phyloP scores from a whole-genome alignment of 2,797 vertebrate species.

The Rhynchotus rufescens region DNA sequence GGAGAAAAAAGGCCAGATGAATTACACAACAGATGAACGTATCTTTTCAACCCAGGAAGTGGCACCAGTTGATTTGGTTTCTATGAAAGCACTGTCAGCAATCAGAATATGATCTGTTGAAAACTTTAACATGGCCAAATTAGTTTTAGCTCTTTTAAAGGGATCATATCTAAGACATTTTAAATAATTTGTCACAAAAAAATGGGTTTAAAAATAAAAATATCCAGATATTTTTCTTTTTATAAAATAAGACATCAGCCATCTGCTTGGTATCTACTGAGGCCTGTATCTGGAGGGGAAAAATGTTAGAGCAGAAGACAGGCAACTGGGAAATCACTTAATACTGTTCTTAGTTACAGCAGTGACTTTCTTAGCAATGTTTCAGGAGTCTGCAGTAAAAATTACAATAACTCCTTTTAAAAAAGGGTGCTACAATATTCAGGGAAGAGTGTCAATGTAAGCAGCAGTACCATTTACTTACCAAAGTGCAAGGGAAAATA shows the following conservation, averaged over 20 bases:
- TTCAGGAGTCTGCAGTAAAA: not conserved
- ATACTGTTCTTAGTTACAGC: not conserved
- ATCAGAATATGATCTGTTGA: slow-evolving; percentile 45
- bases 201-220: not conserved
- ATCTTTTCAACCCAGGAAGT: slow-evolving; percentile 54
- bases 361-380: not conserved
- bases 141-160: not conserved
- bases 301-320: not conserved
- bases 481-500: not conserved
- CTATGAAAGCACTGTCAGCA: slow-evolving; percentile 60
- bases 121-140: slow-evolving; percentile 5
- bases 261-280: not conserved
- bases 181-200: not conserved
- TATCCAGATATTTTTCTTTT: not conserved
- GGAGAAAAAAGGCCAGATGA: not conserved
- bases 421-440: not conserved
- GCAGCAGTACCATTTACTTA: not conserved
- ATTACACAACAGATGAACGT: slow-evolving; percentile 20
- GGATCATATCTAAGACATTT: not conserved
- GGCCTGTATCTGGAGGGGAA: not conserved
- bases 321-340: not conserved
- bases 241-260: not conserved
- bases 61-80: slow-evolving; percentile 61
- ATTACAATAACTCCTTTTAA: not conserved
- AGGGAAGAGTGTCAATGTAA: not conserved